These are phyloP conservation scores for Porites evermanni DNA, from an alignment of 92 coral and sea anemone genomes.

Conservation along the genomic window DNA sequence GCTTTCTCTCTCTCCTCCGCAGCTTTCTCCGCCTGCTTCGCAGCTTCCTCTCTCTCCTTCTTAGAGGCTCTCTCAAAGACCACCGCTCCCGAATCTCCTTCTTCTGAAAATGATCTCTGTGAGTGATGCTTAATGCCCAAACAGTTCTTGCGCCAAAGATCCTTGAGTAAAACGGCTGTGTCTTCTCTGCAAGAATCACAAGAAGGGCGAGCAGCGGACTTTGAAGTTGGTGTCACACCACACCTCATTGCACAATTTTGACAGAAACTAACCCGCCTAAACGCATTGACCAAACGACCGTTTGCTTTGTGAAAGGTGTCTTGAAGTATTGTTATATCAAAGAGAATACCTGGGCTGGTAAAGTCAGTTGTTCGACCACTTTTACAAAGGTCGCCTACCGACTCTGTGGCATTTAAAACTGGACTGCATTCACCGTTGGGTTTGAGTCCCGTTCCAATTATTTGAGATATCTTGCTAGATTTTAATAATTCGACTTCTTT, in stretches of 20 bases:
- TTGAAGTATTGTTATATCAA: background rate
- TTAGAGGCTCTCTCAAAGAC: background rate
- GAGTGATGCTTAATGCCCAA: background rate
- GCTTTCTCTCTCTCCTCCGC: too few species aligned
- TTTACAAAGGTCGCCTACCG: background rate
- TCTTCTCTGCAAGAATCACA: background rate
- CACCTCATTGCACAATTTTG: background rate
- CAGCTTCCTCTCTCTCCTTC: too few species aligned
- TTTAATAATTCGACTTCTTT: background rate
- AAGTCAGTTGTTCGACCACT: slow-evolving; percentile 22
- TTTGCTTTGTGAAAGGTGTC: too few species aligned
- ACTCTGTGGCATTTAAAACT: background rate
- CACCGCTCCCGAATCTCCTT: slow-evolving; percentile 31
- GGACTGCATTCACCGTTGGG: background rate
- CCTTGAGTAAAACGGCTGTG: too few species aligned
- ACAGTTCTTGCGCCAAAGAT: slow-evolving; percentile 1
- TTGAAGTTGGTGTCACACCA: background rate
- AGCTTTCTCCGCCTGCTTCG: too few species aligned
- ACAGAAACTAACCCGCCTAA: background rate
- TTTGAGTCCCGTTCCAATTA: background rate
- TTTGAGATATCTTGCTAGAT: background rate
- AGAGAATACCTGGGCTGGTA: background rate
- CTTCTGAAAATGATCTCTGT: background rate
- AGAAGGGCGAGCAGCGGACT: too few species aligned
- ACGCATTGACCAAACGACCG: background rate